Evolutionary conservation across 1,140 invertebrate species (phyloP).

Genomic region (Ceratina japonica): DNA sequence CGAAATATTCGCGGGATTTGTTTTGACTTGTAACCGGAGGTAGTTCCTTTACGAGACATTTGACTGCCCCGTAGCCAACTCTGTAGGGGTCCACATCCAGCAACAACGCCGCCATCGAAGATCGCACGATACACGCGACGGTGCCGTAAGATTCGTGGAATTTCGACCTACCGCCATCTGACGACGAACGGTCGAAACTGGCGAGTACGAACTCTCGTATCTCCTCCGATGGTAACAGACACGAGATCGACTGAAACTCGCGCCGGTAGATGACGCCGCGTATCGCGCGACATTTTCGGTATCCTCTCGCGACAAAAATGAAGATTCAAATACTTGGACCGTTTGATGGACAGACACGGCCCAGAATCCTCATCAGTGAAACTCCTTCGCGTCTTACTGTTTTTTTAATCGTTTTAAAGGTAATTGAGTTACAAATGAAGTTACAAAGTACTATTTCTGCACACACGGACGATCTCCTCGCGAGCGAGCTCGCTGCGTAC

Average conservation of each 20-base stretch:
- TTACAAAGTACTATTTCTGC: neutral
- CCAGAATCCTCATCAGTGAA: no score
- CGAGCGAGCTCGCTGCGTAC: neutral
- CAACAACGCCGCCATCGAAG: constrained; percentile 59
- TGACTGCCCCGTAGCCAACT: constrained; percentile 59
- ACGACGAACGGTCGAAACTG: no score
- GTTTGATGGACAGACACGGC: no score
- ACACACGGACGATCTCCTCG: neutral
- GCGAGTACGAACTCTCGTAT: no score
- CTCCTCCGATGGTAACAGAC: no score
- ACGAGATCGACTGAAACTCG: no score
- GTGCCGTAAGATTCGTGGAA: no score
- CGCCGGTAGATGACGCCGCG: no score
- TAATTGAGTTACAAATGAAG: neutral
- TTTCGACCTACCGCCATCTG: neutral
- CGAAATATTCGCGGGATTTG: constrained; percentile 67
- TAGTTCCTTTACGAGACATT: constrained; percentile 70
- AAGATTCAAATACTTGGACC: no score
- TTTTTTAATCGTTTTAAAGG: neutral
- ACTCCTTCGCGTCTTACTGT: neutral
- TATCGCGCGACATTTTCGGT: no score
- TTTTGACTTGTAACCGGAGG: constrained; percentile 64
- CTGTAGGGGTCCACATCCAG: constrained; percentile 55
- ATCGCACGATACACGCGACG: neutral
- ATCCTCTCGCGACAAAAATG: no score